phyloP scores from a whole-genome alignment of 1,140 invertebrate genomes.

The Achatina immaculata region DNA sequence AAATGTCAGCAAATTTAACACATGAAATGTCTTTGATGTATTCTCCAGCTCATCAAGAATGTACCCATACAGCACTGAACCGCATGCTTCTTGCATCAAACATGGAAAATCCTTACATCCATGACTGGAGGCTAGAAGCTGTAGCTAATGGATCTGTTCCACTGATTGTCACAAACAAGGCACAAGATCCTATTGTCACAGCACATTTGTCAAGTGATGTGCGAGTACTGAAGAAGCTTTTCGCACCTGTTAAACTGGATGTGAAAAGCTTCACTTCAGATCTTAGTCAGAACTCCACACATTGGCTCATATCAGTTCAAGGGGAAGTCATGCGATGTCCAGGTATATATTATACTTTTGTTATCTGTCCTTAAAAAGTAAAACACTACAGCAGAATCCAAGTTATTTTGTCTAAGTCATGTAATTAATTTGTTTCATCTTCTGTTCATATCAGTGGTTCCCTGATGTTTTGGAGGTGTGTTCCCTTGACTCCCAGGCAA shows the following conservation, averaged over 20 bases:
- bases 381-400: too few species aligned
- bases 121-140: conserved; percentile 41
- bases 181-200: conserved; percentile 40
- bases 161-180: conserved; percentile 45
- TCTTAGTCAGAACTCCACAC: conserved; percentile 50
- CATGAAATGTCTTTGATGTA: neutral
- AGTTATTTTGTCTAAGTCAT: too few species aligned
- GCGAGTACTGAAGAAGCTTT: conserved; percentile 48
- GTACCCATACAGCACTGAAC: conserved; percentile 47
- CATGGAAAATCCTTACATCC: conserved; percentile 48
- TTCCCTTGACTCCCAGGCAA: too few species aligned
- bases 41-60: conserved; percentile 46
- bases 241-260: conserved; percentile 41
- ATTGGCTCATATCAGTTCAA: conserved; percentile 50
- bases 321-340: conserved; percentile 51
- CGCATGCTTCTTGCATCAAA: conserved; percentile 45
- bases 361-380: too few species aligned
- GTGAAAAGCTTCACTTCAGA: conserved; percentile 45
- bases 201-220: conserved; percentile 38
- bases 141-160: conserved; percentile 43
- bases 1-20: too few species aligned
- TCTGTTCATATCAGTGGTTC: too few species aligned
- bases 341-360: conserved; percentile 44
- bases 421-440: too few species aligned
- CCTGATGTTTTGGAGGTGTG: too few species aligned